phyloP scores from a whole-genome alignment of 2,113 vertebrate genomes.

The Harpagus bidentatus region DNA sequence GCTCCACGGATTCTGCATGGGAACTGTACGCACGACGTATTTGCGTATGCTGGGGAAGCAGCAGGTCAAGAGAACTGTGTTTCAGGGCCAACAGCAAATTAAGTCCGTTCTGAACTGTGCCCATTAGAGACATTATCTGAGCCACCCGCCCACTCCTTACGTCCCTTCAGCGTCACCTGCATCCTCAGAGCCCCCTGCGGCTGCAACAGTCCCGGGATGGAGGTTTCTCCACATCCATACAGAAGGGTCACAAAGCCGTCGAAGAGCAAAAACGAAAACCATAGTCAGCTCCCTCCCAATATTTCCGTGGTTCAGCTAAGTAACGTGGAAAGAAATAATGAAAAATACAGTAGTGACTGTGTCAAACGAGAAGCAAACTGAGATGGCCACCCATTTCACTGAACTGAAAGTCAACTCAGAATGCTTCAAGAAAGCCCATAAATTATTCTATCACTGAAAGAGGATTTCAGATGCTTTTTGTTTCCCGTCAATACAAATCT shows the following conservation, averaged over 20 bases:
- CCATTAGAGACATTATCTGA: not conserved
- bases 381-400: constrained; percentile 16
- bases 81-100: not conserved
- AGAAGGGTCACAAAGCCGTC: not conserved
- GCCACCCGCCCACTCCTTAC: not conserved
- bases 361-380: not conserved
- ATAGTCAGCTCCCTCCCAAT: not conserved
- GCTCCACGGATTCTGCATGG: rapidly evolving
- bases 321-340: rapidly evolving
- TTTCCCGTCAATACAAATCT: constrained; percentile 51
- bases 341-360: not conserved
- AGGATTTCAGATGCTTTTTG: constrained; percentile 53
- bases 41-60: not conserved
- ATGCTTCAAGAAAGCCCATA: not conserved
- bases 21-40: rapidly evolving
- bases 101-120: not conserved
- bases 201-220: not conserved
- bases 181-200: not conserved
- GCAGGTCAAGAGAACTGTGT: not conserved
- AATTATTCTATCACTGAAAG: not conserved
- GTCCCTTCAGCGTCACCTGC: not conserved
- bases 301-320: not conserved
- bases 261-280: not conserved
- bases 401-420: not conserved
- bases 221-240: not conserved